Conservation (phyloP, 2,888 invertebrate genomes). For the Neoascia interrupta region DNA sequence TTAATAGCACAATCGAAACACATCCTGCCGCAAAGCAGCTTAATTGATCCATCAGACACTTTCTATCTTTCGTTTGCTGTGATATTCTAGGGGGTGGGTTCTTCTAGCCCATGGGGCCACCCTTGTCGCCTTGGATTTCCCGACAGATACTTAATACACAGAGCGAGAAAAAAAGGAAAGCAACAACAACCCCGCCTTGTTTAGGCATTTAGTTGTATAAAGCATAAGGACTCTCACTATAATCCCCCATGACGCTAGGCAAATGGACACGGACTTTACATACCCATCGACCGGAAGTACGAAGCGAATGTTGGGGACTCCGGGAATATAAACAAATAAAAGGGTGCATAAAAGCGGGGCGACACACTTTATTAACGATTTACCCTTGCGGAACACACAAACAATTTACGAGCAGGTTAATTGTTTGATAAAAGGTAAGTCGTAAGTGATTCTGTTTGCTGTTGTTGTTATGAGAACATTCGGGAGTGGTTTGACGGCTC, state of each 20-base stretch:
- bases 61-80: no score
- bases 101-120: no score
- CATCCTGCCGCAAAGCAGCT: no score
- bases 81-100: no score
- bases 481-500: not conserved
- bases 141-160: no score
- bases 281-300: slow-evolving; percentile 11
- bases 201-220: no score
- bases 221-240: no score
- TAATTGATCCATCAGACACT: no score
- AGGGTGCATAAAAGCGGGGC: slow-evolving; percentile 16
- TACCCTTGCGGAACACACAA: slow-evolving; percentile 12
- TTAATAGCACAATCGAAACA: no score
- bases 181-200: no score
- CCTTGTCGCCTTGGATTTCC: no score
- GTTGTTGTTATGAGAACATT: not conserved
- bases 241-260: not conserved
- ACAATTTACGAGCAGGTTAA: slow-evolving; percentile 35
- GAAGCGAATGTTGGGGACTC: slow-evolving; percentile 6
- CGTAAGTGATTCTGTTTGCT: slow-evolving; percentile 19
- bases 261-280: slow-evolving; percentile 1
- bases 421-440: slow-evolving; percentile 43
- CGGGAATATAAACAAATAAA: slow-evolving; percentile 28
- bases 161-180: no score
- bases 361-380: slow-evolving; percentile 18